phyloP scores from a whole-genome alignment of 2,797 vertebrate genomes.

The Emydoidea blandingii region DNA sequence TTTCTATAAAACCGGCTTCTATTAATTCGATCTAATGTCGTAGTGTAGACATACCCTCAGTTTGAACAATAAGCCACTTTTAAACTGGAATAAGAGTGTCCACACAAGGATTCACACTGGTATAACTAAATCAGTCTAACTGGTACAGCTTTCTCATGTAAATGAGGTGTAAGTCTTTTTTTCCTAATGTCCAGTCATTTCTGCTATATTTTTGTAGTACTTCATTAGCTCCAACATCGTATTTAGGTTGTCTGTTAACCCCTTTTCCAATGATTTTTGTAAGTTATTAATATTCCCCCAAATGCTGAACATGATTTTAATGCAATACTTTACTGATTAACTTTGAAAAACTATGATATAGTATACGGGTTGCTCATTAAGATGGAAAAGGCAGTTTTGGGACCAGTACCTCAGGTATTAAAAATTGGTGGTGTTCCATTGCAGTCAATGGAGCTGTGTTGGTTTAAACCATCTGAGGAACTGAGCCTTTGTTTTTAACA shows the following conservation, averaged over 20 bases:
- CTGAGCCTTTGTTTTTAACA: neutral
- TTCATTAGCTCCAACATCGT: neutral
- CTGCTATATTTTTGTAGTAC: neutral
- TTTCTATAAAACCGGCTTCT: too few relatives aligned
- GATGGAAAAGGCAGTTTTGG: neutral
- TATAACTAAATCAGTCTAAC: neutral
- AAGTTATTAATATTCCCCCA: neutral
- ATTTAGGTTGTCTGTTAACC: neutral
- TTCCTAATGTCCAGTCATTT: neutral
- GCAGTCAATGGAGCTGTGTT: neutral
- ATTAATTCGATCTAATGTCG: too few relatives aligned
- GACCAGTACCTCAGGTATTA: neutral
- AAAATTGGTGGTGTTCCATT: neutral
- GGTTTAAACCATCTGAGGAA: fast-evolving
- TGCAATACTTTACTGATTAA: neutral
- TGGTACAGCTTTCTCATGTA: neutral
- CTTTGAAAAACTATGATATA: conserved; percentile 19
- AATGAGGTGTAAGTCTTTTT: neutral
- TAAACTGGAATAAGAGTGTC: neutral
- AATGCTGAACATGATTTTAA: neutral
- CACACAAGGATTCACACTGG: neutral
- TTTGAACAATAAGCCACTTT: neutral
- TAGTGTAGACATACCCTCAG: too few relatives aligned
- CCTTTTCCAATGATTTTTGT: neutral
- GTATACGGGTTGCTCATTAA: neutral